phyloP scores from a whole-genome alignment of 2,888 invertebrate genomes.

The Ectemnius lituratus region DNA sequence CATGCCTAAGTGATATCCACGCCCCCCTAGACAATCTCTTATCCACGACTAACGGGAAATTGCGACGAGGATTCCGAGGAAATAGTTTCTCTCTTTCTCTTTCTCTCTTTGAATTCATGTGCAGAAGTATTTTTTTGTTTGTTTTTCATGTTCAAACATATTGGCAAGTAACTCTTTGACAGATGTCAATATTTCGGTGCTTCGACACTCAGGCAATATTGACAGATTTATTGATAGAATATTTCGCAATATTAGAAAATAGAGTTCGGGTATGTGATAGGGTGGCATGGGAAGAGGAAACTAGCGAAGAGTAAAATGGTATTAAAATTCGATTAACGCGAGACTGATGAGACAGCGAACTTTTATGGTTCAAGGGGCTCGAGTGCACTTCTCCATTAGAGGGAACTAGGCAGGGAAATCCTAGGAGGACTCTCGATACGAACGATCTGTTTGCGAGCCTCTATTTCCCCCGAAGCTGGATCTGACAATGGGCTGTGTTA shows the following conservation, averaged over 20 bases:
- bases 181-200: too few relatives aligned
- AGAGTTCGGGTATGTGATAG: too few relatives aligned
- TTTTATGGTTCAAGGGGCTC: slow-evolving; percentile 48
- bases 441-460: slow-evolving; percentile 33
- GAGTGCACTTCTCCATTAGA: slow-evolving; percentile 46
- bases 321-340: too few relatives aligned
- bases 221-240: too few relatives aligned
- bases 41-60: neutral
- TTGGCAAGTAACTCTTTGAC: neutral
- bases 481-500: slow-evolving; percentile 12
- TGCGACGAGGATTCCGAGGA: neutral
- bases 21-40: too few relatives aligned
- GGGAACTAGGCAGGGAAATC: slow-evolving; percentile 13
- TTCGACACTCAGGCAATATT: too few relatives aligned
- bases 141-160: neutral
- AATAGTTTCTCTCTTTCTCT: too few relatives aligned
- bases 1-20: neutral
- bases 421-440: slow-evolving; percentile 50
- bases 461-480: neutral
- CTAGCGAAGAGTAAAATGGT: too few relatives aligned
- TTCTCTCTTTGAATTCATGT: too few relatives aligned
- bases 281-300: too few relatives aligned
- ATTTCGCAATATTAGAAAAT: too few relatives aligned
- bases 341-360: neutral
- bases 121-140: neutral